Percentiles rank a stretch among this genome's conserved stretches.
phyloP scores from a whole-genome alignment of 2,113 vertebrate species.

The Tenebrosternarchus preto region DNA sequence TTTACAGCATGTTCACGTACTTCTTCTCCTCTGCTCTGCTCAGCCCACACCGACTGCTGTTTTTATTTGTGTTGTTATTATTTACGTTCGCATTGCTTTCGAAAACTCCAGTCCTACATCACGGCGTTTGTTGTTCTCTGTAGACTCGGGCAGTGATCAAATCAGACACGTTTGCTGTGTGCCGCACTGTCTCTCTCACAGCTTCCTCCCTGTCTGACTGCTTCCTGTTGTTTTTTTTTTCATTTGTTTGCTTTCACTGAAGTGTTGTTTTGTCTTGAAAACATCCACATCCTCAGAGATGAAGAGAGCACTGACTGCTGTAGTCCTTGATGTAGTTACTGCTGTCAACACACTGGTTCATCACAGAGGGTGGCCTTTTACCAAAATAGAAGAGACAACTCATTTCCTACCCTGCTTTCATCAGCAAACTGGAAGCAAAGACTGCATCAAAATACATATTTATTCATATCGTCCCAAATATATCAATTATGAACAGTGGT shows the following conservation, averaged over 20 bases:
- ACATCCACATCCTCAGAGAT: not conserved
- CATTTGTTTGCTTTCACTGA: not conserved
- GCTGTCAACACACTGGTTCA: not conserved
- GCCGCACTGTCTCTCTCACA: not conserved
- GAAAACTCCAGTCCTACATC: not conserved
- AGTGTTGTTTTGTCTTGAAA: not conserved
- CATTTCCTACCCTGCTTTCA: not conserved
- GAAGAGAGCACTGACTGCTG: not conserved
- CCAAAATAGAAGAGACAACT: not conserved
- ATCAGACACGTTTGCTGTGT: not conserved
- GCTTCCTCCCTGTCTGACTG: not conserved
- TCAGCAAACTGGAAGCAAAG: slow-evolving; percentile 1
- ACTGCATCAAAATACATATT: slow-evolving; percentile 69
- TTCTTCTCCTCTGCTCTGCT: not conserved
- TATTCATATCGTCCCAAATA: slow-evolving; percentile 65
- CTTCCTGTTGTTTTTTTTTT: not conserved
- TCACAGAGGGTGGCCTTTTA: not conserved
- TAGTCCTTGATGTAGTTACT: not conserved
- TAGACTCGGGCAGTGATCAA: not conserved
- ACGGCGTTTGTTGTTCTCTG: not conserved
- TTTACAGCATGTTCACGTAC: not conserved
- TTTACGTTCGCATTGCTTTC: not conserved
- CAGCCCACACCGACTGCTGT: not conserved
- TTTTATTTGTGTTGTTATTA: not conserved
- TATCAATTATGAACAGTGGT: slow-evolving; percentile 54